Evolutionary conservation across 2,113 vertebrate genomes (phyloP).

Genomic region (Rhinolophus sinicus): DNA sequence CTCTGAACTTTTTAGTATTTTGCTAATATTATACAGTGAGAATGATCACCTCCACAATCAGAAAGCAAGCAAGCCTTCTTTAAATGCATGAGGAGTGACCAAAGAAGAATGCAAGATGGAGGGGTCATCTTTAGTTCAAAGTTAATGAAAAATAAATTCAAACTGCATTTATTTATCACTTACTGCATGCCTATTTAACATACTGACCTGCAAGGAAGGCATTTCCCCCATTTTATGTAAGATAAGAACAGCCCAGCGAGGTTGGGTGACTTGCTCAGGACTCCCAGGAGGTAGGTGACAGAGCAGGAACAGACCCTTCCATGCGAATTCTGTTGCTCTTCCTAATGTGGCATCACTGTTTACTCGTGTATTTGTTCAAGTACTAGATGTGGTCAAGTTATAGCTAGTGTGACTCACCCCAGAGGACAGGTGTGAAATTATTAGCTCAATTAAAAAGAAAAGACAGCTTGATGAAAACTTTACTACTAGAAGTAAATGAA

Average conservation of each 20-base stretch:
- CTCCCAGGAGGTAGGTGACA: neutral
- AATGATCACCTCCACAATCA: neutral
- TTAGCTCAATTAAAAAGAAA: constrained; percentile 80
- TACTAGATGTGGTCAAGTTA: neutral
- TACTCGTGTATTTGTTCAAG: neutral
- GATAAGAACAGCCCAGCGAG: neutral
- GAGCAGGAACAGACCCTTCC: neutral
- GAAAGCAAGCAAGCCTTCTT: neutral
- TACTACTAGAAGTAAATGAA: constrained; percentile 72
- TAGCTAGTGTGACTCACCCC: neutral
- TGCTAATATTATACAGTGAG: neutral
- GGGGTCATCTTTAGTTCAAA: neutral
- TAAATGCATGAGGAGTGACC: neutral
- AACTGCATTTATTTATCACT: neutral
- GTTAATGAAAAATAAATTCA: neutral
- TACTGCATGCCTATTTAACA: neutral
- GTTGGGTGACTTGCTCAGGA: neutral
- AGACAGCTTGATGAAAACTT: constrained; percentile 67
- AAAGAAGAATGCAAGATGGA: neutral
- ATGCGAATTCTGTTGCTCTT: neutral
- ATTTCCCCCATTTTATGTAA: neutral
- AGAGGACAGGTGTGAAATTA: constrained; percentile 72
- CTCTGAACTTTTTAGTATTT: neutral
- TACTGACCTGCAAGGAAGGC: neutral
- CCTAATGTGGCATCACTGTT: rapidly evolving